Evolutionary conservation across 1,140 invertebrate species (phyloP), one percentile per base, ranked within the genome.

Genomic region (Rhizoglyphus robini): DNA sequence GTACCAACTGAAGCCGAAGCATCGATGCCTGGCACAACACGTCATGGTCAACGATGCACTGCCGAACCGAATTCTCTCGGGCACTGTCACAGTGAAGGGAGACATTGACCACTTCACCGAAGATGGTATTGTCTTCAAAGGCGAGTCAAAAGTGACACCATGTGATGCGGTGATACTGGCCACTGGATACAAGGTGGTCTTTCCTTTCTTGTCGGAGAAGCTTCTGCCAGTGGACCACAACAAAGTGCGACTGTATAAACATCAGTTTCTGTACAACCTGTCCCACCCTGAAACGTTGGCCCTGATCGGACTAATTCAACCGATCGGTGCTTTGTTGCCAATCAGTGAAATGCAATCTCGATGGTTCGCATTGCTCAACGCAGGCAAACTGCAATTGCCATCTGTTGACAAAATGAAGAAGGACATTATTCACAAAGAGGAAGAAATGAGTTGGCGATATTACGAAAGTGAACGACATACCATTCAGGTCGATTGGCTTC

Each of bases 1-100:
- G 0, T 81, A 77, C 69, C 71, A 73, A 4, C 67, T 81, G 29
- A 73, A 77, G 63, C 80, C 80, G 18, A 67, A 73, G 27, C 78
- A 81, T 68, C 61, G 73, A 25, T 63, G 76, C 15, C 72, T 75
- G 27, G 69, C 72, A n/a, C 78, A 80, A 47, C 80, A 81, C 69
- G 77, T 79, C 1, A 81, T 79, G 54, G 79, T 64, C 11, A 82
- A 81, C 69, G 80, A 82, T 68, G 77, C 79, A 25, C 69, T 82
- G 1, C 77, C 80, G 0, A 78, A 79, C 66, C 73, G 79, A 20
- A 74, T 82, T 13, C 73, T 78, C 63, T 75, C 70, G 29, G 81
- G 80, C 1, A 71, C 74, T 4, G 74, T 81, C 38, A 72, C 71
- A 5, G 71, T 79, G 25, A 77, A 78, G 71, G 73, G 75, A 49